Conservation (phyloP, 2,113 vertebrate species). For the Paradoxurus hermaphroditus region DNA sequence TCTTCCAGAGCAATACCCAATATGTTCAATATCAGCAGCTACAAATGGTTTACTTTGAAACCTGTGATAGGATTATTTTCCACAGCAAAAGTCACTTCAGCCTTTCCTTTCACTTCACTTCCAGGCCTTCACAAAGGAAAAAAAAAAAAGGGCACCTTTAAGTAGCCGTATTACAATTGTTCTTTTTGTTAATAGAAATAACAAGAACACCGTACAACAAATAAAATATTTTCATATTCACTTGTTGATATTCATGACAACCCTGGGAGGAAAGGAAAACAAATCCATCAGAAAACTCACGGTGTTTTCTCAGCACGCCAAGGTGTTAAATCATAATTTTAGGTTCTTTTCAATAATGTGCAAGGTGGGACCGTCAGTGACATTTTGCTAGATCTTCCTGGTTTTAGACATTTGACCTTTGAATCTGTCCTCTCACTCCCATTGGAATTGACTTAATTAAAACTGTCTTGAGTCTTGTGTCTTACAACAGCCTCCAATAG, state of each 20-base stretch:
- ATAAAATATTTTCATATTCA: constrained; percentile 28
- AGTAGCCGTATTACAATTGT: constrained; percentile 15
- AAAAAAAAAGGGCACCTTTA: not conserved
- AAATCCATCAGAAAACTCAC: not conserved
- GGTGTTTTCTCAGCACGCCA: not conserved
- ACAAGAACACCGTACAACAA: not conserved
- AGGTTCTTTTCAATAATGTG: not conserved
- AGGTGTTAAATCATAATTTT: not conserved
- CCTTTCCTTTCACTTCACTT: constrained; percentile 12
- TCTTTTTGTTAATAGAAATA: constrained; percentile 42
- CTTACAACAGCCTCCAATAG: not conserved
- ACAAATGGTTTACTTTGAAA: not conserved
- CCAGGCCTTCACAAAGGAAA: not conserved
- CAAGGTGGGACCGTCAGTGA: not conserved
- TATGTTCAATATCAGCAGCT: not conserved
- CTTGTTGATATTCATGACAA: constrained; percentile 32
- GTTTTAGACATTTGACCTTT: not conserved
- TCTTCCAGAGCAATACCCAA: not conserved
- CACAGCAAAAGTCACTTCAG: not conserved
- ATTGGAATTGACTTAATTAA: not conserved
- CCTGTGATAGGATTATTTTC: not conserved
- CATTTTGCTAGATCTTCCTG: constrained; percentile 2
- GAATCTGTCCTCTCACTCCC: not conserved
- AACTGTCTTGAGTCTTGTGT: not conserved
- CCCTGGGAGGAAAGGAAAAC: not conserved